Percentiles rank a stretch among this genome's conserved stretches.
Evolutionary conservation across 1,140 invertebrate species (phyloP).

Genomic region (Drosophila sproati): DNA sequence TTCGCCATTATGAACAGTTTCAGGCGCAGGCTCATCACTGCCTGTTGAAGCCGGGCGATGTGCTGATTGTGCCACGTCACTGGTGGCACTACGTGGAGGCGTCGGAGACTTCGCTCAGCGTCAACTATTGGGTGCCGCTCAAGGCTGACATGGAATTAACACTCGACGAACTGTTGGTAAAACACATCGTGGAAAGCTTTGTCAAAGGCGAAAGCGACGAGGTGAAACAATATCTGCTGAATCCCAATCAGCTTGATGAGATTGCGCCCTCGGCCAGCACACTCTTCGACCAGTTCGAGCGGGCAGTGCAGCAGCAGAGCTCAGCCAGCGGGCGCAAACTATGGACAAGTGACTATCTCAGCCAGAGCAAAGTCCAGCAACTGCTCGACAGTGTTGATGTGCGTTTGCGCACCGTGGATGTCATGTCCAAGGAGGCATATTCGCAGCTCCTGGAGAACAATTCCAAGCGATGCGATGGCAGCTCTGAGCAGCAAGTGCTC

Average conservation of each 20-base stretch:
- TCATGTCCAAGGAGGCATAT: slow-evolving; percentile 54
- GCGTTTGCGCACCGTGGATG: slow-evolving; percentile 24
- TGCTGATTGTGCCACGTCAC: slow-evolving; percentile 93
- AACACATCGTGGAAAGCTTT: slow-evolving; percentile 73
- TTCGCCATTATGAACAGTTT: slow-evolving; percentile 34
- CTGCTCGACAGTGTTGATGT: slow-evolving; percentile 8
- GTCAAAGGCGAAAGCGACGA: slow-evolving; percentile 50
- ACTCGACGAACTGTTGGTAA: slow-evolving; percentile 77
- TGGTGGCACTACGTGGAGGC: slow-evolving; percentile 99
- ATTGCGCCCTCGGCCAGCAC: slow-evolving; percentile 39
- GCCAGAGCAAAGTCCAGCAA: slow-evolving; percentile 4
- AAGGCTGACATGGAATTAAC: slow-evolving; percentile 85
- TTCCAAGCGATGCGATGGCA: slow-evolving; percentile 18
- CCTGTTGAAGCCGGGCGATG: slow-evolving; percentile 92
- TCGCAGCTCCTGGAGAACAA: slow-evolving; percentile 37
- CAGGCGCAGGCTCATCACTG: slow-evolving; percentile 85
- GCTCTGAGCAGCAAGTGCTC: slow-evolving; percentile 12
- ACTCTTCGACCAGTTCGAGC: slow-evolving; percentile 58
- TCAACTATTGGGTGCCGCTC: slow-evolving; percentile 95
- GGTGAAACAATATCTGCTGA: slow-evolving; percentile 62
- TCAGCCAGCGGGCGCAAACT: slow-evolving; percentile 23
- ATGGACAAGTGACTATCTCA: slow-evolving; percentile 54
- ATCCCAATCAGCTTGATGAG: slow-evolving; percentile 76
- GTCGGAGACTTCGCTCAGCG: slow-evolving; percentile 89
- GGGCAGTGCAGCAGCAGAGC: slow-evolving; percentile 41